Conservation (phyloP, 1,140 invertebrate species). For the Ceratitis capitata region DNA sequence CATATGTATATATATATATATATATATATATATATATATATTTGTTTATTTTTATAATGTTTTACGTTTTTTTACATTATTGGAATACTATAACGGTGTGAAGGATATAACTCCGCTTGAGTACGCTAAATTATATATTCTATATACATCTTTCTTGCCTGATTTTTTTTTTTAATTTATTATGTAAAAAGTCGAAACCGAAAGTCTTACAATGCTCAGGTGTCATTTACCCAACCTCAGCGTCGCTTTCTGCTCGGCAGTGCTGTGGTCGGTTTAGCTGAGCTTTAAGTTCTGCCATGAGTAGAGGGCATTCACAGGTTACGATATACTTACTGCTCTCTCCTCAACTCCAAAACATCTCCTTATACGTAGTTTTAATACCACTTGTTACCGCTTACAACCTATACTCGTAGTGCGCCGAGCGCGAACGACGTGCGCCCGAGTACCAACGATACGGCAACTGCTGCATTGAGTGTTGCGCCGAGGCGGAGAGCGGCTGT, state of each 20-base stretch:
- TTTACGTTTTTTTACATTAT: neutral
- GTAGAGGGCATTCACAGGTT: no score
- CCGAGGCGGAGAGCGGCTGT: conserved; percentile 47
- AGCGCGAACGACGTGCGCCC: conserved; percentile 59
- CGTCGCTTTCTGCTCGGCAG: neutral
- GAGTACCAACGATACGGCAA: conserved; percentile 63
- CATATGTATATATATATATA: neutral
- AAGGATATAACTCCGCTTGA: neutral
- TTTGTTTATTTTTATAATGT: neutral
- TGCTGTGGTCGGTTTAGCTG: no score
- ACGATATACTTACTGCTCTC: neutral
- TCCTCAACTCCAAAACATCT: neutral
- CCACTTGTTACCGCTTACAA: conserved; percentile 48
- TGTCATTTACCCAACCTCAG: neutral
- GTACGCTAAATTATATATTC: neutral
- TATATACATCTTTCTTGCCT: neutral
- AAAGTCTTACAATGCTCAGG: neutral
- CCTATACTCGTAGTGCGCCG: conserved; percentile 59
- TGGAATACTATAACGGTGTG: neutral
- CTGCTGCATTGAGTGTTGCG: conserved; percentile 49
- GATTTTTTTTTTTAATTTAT: neutral
- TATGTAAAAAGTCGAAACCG: conserved; percentile 29
- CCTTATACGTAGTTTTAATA: neutral
- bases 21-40: neutral
- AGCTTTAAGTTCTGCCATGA: neutral